Evolutionary conservation across 2,888 invertebrate genomes (phyloP).

Genomic region (Furcula furcula): DNA sequence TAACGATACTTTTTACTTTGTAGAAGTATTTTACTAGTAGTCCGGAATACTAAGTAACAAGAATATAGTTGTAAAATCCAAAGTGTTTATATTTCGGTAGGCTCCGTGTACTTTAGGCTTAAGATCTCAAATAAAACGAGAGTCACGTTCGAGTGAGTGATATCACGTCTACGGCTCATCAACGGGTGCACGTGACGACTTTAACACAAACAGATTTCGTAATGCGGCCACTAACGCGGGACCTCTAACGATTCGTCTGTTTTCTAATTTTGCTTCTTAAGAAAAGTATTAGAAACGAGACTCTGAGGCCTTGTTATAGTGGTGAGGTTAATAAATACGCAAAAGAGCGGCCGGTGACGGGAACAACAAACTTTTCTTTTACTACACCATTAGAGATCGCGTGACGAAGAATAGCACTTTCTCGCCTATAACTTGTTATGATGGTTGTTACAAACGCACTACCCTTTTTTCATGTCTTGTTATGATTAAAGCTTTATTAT

Average conservation of each 20-base stretch:
- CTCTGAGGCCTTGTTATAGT: slow-evolving; percentile 45
- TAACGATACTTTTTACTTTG: neutral
- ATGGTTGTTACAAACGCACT: slow-evolving; percentile 55
- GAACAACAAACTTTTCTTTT: slow-evolving; percentile 71
- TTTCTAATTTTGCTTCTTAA: slow-evolving; percentile 29
- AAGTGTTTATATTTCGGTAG: slow-evolving; percentile 17
- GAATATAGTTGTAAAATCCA: slow-evolving; percentile 1
- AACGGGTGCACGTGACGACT: slow-evolving; percentile 79
- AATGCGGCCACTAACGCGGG: slow-evolving; percentile 56
- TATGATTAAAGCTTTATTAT: slow-evolving; percentile 16
- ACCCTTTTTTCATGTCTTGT: slow-evolving; percentile 44
- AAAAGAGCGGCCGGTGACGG: slow-evolving; percentile 62
- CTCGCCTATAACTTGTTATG: slow-evolving; percentile 59
- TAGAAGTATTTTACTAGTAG: neutral
- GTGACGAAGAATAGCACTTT: slow-evolving; percentile 69
- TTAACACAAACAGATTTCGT: slow-evolving; percentile 78
- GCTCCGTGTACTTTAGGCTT: slow-evolving; percentile 50
- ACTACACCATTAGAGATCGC: slow-evolving; percentile 77
- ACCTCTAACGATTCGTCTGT: slow-evolving; percentile 36
- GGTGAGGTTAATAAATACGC: slow-evolving; percentile 73
- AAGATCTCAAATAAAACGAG: slow-evolving; percentile 65
- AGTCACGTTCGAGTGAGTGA: slow-evolving; percentile 78
- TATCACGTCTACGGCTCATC: slow-evolving; percentile 80
- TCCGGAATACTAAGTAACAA: neutral
- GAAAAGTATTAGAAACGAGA: slow-evolving; percentile 37